Base-by-base conservation (phyloP, 1,140 invertebrate species). In the Caenorhabditis latens region DNA sequence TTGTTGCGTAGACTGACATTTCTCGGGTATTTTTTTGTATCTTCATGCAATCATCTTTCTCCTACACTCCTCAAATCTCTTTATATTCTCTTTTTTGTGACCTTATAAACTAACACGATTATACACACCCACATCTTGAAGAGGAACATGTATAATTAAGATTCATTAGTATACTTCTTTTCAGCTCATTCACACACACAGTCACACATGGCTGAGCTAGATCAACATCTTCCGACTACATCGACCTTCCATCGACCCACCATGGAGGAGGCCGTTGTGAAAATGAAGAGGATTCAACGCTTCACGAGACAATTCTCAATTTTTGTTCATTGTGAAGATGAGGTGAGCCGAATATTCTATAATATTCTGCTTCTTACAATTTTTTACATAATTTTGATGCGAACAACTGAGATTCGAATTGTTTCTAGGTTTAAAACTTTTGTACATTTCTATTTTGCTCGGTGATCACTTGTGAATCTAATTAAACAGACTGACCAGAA, bases 251-350 rank as follows among this genome's bases (percentile, higher is more conserved):
- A 46, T n/a, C 40, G 71, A 32, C 71, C 71, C 13, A 24, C 71
- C 19, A 79, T 79, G 46, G 71, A 79, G n/a, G 46, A 53, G 24
- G 71, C 71, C 5, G 71, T 79, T 14, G 71, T 79, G 6, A 79
- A 79, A n/a, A 79, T 79, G 71, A 79, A 79, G 46, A 48, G 71
- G 24, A 8, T 79, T 1, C 71, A 79, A 53, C 71, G 71, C 8
- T 79, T 79, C 46, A 79, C 71, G 11, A 79, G 71, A 50, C 71
- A 79, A 50, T 79, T 79, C 46, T 79, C 71, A 4, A 79, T 79
- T 50, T 79, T 79, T 50, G 46, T 79, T 9, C 71, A 79, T 50
- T 24, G 46, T 14, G 71, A 79, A 32, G 71, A 79, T 2, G 71
- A 79, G n/a, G 71, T 79, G 71, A 79, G 71, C 14, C 0, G 7